Percentiles rank a stretch among this genome's conserved stretches.
Evolutionary conservation across 1,140 invertebrate genomes (phyloP).

Genomic region (Bombus waltoni): DNA sequence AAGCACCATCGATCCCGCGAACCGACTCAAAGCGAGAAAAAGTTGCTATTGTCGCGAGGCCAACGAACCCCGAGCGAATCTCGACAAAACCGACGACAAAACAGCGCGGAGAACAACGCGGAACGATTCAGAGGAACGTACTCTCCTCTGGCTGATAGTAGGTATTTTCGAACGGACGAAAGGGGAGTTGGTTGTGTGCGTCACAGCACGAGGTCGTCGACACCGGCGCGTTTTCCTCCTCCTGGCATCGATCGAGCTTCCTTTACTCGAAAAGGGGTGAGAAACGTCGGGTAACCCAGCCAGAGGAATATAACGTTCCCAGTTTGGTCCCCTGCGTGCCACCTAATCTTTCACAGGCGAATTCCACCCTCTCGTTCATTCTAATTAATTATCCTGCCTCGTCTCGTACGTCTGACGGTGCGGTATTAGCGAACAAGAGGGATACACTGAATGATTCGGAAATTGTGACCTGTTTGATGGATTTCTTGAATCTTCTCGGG

Average conservation of each 20-base stretch:
- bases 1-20: neutral
- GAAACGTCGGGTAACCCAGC: neutral
- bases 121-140: conserved; percentile 18
- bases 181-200: conserved; percentile 36
- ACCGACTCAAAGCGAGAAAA: conserved; percentile 1
- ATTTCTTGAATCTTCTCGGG: neutral
- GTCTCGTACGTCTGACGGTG: neutral
- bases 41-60: neutral
- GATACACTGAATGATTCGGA: too few relatives aligned
- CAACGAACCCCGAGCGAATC: conserved; percentile 7
- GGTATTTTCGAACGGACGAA: conserved; percentile 20
- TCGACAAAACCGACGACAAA: neutral
- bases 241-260: conserved; percentile 49
- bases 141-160: neutral
- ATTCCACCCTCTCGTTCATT: neutral
- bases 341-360: conserved; percentile 18
- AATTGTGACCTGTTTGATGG: neutral
- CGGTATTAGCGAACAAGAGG: neutral
- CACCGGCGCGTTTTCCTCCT: conserved; percentile 50
- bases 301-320: neutral
- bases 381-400: conserved; percentile 33
- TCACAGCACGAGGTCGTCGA: conserved; percentile 42
- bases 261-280: conserved; percentile 18
- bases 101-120: neutral
- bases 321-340: neutral